phyloP scores from a whole-genome alignment of 2,113 vertebrate genomes.

The Rhadina sibilatrix region DNA sequence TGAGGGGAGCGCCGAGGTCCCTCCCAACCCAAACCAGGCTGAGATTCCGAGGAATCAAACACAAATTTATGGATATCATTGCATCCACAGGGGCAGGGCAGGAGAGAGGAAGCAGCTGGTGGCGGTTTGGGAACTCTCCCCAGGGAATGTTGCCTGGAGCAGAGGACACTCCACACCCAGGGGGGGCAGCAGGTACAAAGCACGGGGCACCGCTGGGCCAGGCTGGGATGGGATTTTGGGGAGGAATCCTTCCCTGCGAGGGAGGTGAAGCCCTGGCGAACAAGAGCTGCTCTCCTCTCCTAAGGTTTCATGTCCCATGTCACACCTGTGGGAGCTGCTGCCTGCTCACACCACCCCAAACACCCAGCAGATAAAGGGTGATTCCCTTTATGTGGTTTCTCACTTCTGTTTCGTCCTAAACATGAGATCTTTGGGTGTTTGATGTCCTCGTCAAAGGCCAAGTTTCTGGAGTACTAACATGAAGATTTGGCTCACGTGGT shows the following conservation, averaged over 20 bases:
- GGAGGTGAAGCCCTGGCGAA: not conserved
- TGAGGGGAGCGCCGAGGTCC: not conserved
- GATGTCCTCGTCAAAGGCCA: not conserved
- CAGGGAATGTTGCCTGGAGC: not conserved
- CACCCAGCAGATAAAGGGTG: not conserved
- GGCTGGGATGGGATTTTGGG: not conserved
- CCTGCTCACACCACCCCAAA: not conserved
- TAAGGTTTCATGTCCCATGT: accelerated
- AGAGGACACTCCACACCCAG: not conserved
- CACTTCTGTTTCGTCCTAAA: not conserved
- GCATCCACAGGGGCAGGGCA: not conserved
- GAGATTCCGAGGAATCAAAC: not conserved
- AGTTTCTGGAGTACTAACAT: not conserved
- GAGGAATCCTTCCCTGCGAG: not conserved
- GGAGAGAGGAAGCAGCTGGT: not conserved
- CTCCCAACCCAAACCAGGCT: not conserved
- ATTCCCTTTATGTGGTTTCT: accelerated
- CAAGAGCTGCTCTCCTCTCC: not conserved
- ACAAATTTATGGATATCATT: accelerated
- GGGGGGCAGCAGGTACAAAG: not conserved
- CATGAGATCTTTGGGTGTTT: not conserved
- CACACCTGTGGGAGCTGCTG: not conserved
- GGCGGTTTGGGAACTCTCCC: not conserved
- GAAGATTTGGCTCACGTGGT: not conserved
- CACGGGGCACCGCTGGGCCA: not conserved